Percentiles rank a stretch among this genome's conserved stretches.
Conservation (phyloP, 2,797 vertebrate genomes). For the Petrocephalus schoutedeni region DNA sequence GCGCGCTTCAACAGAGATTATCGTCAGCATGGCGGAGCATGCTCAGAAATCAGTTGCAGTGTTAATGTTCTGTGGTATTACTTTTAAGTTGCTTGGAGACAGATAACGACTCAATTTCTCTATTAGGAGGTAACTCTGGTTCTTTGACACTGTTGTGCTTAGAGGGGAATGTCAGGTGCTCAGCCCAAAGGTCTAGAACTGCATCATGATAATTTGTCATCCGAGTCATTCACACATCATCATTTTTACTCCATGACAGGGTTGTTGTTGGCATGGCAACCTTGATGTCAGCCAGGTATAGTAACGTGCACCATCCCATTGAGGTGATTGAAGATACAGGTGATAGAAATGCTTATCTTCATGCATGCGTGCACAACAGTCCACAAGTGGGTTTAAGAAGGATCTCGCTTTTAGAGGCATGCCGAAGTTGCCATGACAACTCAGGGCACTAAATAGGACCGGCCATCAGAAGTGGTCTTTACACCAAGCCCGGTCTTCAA, state of each 20-base stretch:
- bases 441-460: slow-evolving; percentile 7
- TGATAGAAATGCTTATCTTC: neutral
- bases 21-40: no score
- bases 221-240: neutral
- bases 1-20: neutral
- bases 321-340: neutral
- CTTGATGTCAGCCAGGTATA: neutral
- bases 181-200: neutral
- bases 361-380: neutral
- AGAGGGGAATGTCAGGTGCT: neutral
- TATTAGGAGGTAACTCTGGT: neutral
- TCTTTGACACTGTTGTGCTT: neutral
- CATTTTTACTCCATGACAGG: neutral
- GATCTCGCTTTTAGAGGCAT: neutral
- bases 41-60: neutral
- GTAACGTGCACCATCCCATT: neutral
- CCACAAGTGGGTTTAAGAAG: neutral
- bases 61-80: neutral
- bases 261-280: slow-evolving; percentile 8
- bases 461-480: neutral
- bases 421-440: slow-evolving; percentile 12
- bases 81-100: neutral
- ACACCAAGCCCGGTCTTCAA: neutral
- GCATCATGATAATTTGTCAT: neutral
- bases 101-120: neutral